phyloP scores from a whole-genome alignment of 1,140 invertebrate species.

The Trigoniulus corallinus region DNA sequence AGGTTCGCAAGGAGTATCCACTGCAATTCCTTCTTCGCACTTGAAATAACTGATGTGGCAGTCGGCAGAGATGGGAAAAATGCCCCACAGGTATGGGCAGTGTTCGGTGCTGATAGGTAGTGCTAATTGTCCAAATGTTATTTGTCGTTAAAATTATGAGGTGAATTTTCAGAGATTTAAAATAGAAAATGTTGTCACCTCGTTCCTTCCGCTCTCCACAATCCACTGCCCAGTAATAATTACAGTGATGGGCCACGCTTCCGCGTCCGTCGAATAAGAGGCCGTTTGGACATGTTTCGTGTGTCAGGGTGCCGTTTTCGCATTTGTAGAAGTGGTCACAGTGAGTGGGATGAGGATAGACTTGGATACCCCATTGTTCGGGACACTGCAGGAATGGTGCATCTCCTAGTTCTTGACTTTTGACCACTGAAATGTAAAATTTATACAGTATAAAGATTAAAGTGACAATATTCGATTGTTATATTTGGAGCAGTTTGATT shows the following conservation, averaged over 20 bases:
- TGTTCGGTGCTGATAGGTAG: slow-evolving; percentile 15
- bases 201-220: slow-evolving; percentile 69
- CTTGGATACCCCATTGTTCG: slow-evolving; percentile 14
- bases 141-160: not conserved
- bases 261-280: slow-evolving; percentile 78
- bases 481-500: not conserved
- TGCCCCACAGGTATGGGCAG: slow-evolving; percentile 74
- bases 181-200: slow-evolving; percentile 33
- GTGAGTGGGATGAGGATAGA: slow-evolving; percentile 14
- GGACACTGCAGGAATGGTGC: slow-evolving; percentile 13
- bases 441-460: not conserved
- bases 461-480: not conserved
- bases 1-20: slow-evolving; percentile 59
- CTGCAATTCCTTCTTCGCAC: slow-evolving; percentile 62
- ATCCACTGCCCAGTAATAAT: slow-evolving; percentile 80
- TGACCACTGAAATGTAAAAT: not conserved
- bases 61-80: slow-evolving; percentile 56
- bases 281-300: slow-evolving; percentile 82
- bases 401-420: slow-evolving; percentile 9
- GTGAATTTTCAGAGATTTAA: not conserved
- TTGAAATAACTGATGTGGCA: slow-evolving; percentile 74
- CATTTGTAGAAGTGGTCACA: slow-evolving; percentile 64
- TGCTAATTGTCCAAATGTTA: not conserved
- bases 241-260: slow-evolving; percentile 74
- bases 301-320: slow-evolving; percentile 70